Conservation (phyloP, 2,113 vertebrate genomes). For the Indicator indicator region DNA sequence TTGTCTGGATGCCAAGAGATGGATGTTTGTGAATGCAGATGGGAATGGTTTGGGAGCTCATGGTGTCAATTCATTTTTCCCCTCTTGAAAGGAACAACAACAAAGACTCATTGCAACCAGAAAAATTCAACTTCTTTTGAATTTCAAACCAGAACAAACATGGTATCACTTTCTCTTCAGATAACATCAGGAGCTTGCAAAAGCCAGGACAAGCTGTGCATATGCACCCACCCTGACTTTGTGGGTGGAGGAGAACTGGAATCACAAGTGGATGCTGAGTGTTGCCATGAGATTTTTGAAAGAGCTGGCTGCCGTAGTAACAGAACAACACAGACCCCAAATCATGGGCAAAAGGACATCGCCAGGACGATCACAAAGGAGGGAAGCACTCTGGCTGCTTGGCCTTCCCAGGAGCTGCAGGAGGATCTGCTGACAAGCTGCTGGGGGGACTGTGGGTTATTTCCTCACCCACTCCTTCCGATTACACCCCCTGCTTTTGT, state of each 20-base stretch:
- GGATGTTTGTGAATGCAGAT: neutral
- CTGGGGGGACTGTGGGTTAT: neutral
- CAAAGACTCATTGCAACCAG: neutral
- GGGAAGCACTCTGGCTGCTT: neutral
- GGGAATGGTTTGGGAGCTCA: neutral
- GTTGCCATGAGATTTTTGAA: neutral
- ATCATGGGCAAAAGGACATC: neutral
- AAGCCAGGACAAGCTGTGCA: neutral
- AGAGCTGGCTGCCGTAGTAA: neutral
- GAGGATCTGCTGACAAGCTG: no score
- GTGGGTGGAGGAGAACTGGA: neutral
- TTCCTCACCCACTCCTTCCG: neutral
- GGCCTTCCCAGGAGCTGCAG: neutral
- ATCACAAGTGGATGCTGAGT: neutral
- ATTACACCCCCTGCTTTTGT: neutral
- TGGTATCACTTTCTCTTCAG: neutral
- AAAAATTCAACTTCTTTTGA: neutral
- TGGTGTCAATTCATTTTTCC: neutral
- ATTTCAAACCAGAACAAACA: slow-evolving; percentile 24
- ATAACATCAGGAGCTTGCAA: neutral
- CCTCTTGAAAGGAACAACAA: neutral
- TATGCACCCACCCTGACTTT: neutral
- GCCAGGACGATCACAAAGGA: neutral
- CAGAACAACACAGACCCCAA: neutral
- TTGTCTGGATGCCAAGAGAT: neutral